These are phyloP conservation scores for Tolypeutes matacus DNA, from an alignment of 2,797 vertebrate genomes.

Conservation along the genomic window DNA sequence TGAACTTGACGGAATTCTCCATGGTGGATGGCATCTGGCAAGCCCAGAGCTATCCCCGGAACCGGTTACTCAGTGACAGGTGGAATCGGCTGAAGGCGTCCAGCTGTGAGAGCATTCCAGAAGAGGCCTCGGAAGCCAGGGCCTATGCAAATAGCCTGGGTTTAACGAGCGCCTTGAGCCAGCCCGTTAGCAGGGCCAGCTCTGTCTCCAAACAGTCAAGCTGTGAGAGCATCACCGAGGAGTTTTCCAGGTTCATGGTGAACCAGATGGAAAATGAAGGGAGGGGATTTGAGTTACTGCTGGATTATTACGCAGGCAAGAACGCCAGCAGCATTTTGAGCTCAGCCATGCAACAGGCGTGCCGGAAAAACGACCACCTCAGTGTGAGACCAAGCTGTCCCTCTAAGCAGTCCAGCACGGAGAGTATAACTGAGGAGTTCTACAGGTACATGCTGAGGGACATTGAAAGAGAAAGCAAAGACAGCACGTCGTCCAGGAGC, in stretches of 20 bases:
- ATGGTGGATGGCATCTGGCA: slow-evolving; percentile 94
- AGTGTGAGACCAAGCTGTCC: slow-evolving; percentile 93
- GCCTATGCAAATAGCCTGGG: slow-evolving; percentile 91
- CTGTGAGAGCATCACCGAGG: slow-evolving; percentile 99
- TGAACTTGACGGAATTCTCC: slow-evolving; percentile 96
- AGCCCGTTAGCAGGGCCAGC: slow-evolving; percentile 95
- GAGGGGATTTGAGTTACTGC: slow-evolving; percentile 95
- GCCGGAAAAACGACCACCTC: slow-evolving; percentile 94
- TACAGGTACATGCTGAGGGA: slow-evolving; percentile 97
- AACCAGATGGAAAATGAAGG: slow-evolving; percentile 99
- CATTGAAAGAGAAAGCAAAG: slow-evolving; percentile 95
- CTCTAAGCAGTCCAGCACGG: slow-evolving; percentile 98
- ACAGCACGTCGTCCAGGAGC: slow-evolving; percentile 85
- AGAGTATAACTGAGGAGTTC: slow-evolving; percentile 99
- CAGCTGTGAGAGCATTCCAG: slow-evolving; percentile 98
- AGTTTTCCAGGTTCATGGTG: slow-evolving; percentile 99
- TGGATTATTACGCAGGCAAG: slow-evolving; percentile 98
- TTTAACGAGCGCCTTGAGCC: slow-evolving; percentile 91
- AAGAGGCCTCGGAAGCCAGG: slow-evolving; percentile 92
- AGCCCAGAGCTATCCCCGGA: slow-evolving; percentile 91
- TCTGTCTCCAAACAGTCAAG: slow-evolving; percentile 99
- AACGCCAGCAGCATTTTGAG: slow-evolving; percentile 96
- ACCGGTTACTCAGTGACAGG: slow-evolving; percentile 92
- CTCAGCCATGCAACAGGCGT: slow-evolving; percentile 95
- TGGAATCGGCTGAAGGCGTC: slow-evolving; percentile 95